Percentiles rank a stretch among this genome's conserved stretches.
Evolutionary conservation across 2,113 vertebrate species (phyloP).

Genomic region (Heterochromis multidens): DNA sequence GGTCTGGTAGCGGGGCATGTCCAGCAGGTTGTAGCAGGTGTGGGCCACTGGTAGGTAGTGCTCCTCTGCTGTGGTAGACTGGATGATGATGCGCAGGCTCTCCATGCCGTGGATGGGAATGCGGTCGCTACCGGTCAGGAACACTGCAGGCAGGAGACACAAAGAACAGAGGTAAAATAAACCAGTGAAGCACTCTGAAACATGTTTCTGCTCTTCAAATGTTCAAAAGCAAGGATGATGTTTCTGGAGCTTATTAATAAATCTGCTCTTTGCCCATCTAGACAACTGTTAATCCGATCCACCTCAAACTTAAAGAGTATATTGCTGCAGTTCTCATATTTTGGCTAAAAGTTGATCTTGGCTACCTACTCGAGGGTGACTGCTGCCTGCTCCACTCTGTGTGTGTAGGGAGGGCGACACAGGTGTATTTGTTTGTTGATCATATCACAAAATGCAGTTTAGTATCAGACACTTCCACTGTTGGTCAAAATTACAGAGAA

Average conservation of each 20-base stretch:
- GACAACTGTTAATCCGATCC: neutral
- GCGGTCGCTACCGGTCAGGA: conserved; percentile 94
- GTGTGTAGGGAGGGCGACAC: no score
- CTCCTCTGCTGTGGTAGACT: conserved; percentile 87
- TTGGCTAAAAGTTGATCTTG: neutral
- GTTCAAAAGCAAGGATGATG: neutral
- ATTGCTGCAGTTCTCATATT: neutral
- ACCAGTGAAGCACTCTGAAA: neutral
- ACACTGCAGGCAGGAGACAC: conserved; percentile 76
- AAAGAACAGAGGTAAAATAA: neutral
- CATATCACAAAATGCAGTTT: no score
- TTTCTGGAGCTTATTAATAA: neutral
- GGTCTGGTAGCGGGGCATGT: conserved; percentile 95
- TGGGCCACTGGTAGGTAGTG: conserved; percentile 94
- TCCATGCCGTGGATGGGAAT: conserved; percentile 99
- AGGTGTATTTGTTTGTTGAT: no score
- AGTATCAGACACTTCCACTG: no score
- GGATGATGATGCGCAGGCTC: conserved; percentile 90
- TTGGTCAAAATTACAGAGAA: no score
- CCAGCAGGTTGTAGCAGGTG: conserved; percentile 97
- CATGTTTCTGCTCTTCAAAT: neutral
- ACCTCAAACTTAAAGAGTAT: neutral
- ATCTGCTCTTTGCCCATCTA: neutral
- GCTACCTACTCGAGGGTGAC: no score
- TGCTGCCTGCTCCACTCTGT: no score